These are phyloP conservation scores for Meandrusa payeni DNA, from an alignment of 2,888 invertebrate species.

Conservation along the genomic window DNA sequence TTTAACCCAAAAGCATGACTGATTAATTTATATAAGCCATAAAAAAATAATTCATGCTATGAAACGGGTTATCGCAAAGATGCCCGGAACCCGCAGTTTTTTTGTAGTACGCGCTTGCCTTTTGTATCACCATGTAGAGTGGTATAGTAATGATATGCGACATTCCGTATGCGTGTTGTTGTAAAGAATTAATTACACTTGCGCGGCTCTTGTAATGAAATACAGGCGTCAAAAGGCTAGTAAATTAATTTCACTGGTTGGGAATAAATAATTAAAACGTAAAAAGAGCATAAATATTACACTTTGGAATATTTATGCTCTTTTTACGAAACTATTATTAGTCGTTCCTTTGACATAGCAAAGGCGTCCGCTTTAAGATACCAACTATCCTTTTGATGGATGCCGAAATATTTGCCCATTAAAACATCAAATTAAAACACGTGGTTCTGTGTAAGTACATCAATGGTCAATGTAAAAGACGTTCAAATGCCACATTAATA, in stretches of 20 bases:
- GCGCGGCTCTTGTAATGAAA: not conserved
- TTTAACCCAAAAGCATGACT: too few species aligned
- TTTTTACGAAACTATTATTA: not conserved
- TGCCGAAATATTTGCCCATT: conserved; percentile 3
- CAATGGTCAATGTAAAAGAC: not conserved
- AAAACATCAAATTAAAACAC: not conserved
- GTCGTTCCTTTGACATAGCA: not conserved
- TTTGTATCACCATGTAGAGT: not conserved
- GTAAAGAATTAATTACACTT: not conserved
- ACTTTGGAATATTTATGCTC: not conserved
- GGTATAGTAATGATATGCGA: not conserved
- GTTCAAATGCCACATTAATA: conserved; percentile 8
- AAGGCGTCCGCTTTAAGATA: not conserved
- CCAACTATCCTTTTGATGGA: not conserved
- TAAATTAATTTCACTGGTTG: not conserved
- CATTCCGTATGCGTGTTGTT: not conserved
- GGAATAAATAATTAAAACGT: not conserved
- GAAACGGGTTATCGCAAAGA: not conserved
- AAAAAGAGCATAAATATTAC: too few species aligned
- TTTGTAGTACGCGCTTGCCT: not conserved
- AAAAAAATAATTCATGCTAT: not conserved
- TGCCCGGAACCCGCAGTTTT: not conserved
- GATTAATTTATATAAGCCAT: not conserved
- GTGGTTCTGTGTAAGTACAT: not conserved
- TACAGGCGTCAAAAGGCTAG: not conserved